Percentiles rank a stretch among this genome's conserved stretches.
Evolutionary conservation across 2,113 vertebrate species (phyloP).

Genomic region (Albula glossodonta): DNA sequence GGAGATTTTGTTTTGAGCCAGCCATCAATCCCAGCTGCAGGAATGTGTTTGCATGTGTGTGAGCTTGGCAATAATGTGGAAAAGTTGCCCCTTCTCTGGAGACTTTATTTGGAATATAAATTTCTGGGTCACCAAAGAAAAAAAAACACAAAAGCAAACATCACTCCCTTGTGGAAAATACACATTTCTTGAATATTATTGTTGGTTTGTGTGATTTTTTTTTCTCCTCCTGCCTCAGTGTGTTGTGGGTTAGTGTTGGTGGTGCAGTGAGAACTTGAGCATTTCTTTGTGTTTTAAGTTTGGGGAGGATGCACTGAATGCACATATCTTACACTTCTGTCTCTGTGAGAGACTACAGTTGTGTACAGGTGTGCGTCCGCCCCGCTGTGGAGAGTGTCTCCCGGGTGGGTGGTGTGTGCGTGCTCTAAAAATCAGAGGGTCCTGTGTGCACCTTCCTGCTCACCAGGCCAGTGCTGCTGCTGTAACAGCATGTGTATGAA

Average conservation of each 20-base stretch:
- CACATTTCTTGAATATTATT: not conserved
- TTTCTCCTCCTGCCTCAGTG: not conserved
- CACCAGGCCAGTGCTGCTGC: not conserved
- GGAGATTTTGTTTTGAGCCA: not conserved
- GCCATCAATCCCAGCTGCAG: not conserved
- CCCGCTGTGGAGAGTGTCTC: not conserved
- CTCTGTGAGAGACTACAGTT: not conserved
- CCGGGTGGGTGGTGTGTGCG: not conserved
- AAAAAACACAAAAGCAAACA: not conserved
- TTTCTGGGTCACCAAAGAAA: constrained; percentile 18
- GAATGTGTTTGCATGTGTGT: constrained; percentile 1
- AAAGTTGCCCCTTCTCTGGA: not conserved
- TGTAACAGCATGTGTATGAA: not conserved
- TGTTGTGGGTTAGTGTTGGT: not conserved
- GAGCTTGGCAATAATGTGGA: not conserved
- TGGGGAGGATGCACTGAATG: not conserved
- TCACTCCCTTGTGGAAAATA: constrained; percentile 1
- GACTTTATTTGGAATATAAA: constrained; percentile 22
- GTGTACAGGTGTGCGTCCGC: not conserved
- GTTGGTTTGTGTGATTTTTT: not conserved
- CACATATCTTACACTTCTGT: not conserved
- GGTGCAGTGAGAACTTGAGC: not conserved
- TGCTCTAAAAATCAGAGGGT: not conserved
- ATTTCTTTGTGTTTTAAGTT: not conserved
- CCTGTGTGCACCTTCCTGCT: not conserved